phyloP scores from a whole-genome alignment of 2,797 vertebrate genomes.

The Poecilia gillii region DNA sequence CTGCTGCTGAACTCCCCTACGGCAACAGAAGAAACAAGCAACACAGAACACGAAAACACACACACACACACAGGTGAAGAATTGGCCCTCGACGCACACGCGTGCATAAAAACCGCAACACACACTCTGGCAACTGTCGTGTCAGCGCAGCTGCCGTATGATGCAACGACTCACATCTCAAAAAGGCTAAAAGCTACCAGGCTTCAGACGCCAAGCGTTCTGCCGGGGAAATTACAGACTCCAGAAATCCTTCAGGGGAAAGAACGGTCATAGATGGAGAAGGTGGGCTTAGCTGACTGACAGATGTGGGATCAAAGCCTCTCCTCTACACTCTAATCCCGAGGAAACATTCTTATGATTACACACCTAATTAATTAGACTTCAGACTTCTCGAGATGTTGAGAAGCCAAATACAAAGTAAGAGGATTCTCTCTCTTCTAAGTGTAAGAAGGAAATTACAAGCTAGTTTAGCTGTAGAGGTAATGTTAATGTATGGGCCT shows the following conservation, averaged over 20 bases:
- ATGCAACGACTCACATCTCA: constrained; percentile 51
- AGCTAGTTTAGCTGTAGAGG: background rate
- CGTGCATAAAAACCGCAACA: constrained; percentile 35
- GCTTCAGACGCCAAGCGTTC: constrained; percentile 27
- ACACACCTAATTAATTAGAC: constrained; percentile 46
- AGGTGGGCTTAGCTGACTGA: constrained; percentile 55
- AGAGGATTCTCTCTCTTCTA: background rate
- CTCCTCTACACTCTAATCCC: constrained; percentile 39
- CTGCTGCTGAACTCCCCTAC: constrained; percentile 62
- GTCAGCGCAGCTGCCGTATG: constrained; percentile 22
- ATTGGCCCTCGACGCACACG: constrained; percentile 14
- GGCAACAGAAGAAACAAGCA: constrained; percentile 48
- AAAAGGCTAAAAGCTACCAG: constrained; percentile 10
- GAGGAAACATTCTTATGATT: constrained; percentile 34
- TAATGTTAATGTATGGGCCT: constrained; percentile 1
- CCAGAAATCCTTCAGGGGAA: constrained; percentile 25
- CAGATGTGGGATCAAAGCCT: constrained; percentile 57
- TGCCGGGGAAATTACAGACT: constrained; percentile 26
- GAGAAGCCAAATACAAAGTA: constrained; percentile 17
- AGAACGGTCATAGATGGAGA: constrained; percentile 48
- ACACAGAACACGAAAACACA: constrained; percentile 36
- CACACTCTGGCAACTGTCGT: constrained; percentile 11
- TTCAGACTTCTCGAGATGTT: constrained; percentile 16
- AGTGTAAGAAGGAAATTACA: background rate
- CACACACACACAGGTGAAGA: background rate